Base-by-base conservation (phyloP, 2,888 invertebrate species). In the Hemaris fuciformis region DNA sequence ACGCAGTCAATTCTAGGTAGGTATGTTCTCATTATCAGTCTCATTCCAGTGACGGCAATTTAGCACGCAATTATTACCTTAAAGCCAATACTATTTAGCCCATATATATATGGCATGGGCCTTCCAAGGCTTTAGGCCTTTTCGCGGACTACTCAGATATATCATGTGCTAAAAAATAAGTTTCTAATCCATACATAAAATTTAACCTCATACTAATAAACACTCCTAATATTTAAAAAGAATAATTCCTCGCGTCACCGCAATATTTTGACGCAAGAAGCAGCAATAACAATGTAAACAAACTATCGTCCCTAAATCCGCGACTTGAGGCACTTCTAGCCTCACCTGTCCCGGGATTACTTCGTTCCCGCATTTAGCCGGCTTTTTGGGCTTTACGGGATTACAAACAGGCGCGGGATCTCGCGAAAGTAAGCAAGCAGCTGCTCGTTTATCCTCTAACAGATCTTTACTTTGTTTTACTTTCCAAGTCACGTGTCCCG, bases 261-360 rank as follows among this genome's bases (percentile, higher is more conserved):
- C 6, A 53, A 31, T 8, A 31, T 31, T 18, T 31, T 27, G 31
- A 18, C 7, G 18, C 27, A 31, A 53, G 22, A 53, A 53, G 48
- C 3, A 53, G 27, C 7, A 31, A 53, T 27, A 53, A 53, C 27
- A 53, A 71, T 70, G 66, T 66, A 76, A 73, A 67, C 72, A 77
- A 80, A 75, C 75, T 76, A 76, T 77, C 64, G 63, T 66, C 67
- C 64, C 64, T 64, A 75, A 74, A 77, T 74, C 68, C 73, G 72
- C 68, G 62, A 72, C 68, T 70, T 66, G 65, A 61, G 71, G 72
- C 66, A 67, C 71, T 64, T 65, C 64, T 64, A 68, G 67, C 71
- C 69, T 76, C 76, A 82, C 82, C 81, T 81, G 79, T 71, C 76
- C 69, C 66, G 64, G 76, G 76, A 82, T 80, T 81, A 81, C 69